A percentile compares a stretch with the other conserved stretches of the same genome.
These are phyloP conservation scores for Hedya salicella DNA, from an alignment of 2,888 invertebrate genomes.

Conservation along the genomic window DNA sequence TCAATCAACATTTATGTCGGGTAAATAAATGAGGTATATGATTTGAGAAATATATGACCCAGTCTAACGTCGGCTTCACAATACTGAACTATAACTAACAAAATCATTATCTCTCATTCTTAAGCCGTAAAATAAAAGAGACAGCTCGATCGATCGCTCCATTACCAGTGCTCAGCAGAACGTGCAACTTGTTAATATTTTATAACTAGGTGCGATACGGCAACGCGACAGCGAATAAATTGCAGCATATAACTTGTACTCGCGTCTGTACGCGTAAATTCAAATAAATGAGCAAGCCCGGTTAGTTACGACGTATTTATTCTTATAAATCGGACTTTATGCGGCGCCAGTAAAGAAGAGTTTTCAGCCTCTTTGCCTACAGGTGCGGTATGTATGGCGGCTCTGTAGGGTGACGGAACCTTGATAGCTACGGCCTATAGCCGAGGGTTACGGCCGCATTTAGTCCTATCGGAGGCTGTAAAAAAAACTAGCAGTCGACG, in stretches of 20 bases:
- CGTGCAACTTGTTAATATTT: slow-evolving; percentile 40
- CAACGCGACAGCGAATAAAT: slow-evolving; percentile 49
- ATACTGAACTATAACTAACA: neutral
- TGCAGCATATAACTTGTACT: slow-evolving; percentile 52
- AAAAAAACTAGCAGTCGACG: no score
- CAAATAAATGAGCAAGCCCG: slow-evolving; percentile 48
- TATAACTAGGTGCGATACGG: slow-evolving; percentile 38
- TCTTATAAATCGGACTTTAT: slow-evolving; percentile 69
- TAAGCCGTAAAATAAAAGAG: neutral
- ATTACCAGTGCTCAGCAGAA: neutral
- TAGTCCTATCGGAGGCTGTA: no score
- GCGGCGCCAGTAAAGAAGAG: slow-evolving; percentile 63
- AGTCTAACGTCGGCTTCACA: neutral
- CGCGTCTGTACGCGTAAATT: slow-evolving; percentile 46
- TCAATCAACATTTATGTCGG: neutral
- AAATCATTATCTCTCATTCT: neutral
- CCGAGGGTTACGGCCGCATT: no score
- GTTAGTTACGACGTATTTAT: slow-evolving; percentile 65
- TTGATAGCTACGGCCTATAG: no score
- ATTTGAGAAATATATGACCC: slow-evolving; percentile 4
- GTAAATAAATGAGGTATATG: neutral
- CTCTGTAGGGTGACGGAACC: no score
- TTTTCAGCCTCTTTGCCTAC: slow-evolving; percentile 51
- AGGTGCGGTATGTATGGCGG: slow-evolving; percentile 28
- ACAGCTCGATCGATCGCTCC: neutral